Evolutionary conservation across 1,140 invertebrate species (phyloP).

Genomic region (Wiebesia pumilae): DNA sequence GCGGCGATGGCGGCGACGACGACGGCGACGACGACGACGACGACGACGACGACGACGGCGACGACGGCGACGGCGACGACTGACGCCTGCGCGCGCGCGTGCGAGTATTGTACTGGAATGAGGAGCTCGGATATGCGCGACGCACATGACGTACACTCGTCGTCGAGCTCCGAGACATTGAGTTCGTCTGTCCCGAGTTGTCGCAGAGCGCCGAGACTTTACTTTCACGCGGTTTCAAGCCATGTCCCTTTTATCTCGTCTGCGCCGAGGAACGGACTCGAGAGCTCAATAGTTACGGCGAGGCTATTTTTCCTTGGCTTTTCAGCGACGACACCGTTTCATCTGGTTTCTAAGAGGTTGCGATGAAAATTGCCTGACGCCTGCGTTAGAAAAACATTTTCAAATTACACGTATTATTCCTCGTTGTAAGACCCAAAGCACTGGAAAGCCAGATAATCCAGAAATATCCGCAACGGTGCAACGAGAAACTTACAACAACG

Average conservation of each 20-base stretch:
- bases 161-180: conserved; percentile 1
- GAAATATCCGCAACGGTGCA: too few relatives aligned
- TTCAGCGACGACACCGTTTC: background rate
- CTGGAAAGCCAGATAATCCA: too few relatives aligned
- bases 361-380: background rate
- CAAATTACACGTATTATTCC: background rate
- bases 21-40: conserved; percentile 52
- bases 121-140: conserved; percentile 32
- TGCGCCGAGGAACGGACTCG: background rate
- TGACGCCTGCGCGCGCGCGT: background rate
- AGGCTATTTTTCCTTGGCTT: background rate
- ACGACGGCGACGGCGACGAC: background rate
- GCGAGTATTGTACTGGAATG: background rate
- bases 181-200: conserved; percentile 49
- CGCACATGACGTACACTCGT: conserved; percentile 52
- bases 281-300: background rate
- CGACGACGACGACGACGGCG: background rate
- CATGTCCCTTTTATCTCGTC: conserved; percentile 46
- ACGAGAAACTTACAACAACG: too few relatives aligned
- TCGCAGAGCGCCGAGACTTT: conserved; percentile 50
- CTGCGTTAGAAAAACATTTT: background rate
- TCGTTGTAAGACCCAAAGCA: too few relatives aligned
- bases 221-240: conserved; percentile 53
- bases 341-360: background rate
- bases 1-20: conserved; percentile 52